Evolutionary conservation across 2,888 invertebrate species (phyloP), one percentile per base, ranked within the genome.

Genomic region (Cataglyphis livida): DNA sequence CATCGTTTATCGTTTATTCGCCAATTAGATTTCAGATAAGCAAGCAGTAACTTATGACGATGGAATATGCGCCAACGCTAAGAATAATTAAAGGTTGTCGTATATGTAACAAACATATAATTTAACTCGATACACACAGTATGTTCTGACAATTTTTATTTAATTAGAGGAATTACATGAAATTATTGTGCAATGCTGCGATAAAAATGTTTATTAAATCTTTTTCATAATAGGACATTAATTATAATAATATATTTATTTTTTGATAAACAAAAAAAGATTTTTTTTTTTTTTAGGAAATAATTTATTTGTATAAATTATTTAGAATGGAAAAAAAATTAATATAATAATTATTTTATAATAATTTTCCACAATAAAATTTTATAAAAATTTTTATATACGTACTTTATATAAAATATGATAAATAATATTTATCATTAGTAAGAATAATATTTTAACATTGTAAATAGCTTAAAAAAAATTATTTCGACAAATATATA

Each of bases 1-100:
- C 32, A 12, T 71, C 12, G 38, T 71, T 79, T 70, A 48, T 81
- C 41, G n/a, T 61, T 62, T 12, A 4, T 62, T 81, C 18, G 28
- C n/a, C 51, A 73, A 81, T 51, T 3, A 38, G 21, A 57, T 25
- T 41, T 59, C 51, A 48, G 41, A 35, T 35, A 61, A 44, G 15
- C 70, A 51, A 81, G 44, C 12, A 7, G 1, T 62, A 21, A 62
- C 38, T 61, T 21, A 62, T 51, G 9, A 5, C 38, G 18, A 57
- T 54, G 57, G 70, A 70, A 59, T 70, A 44, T 7, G 12, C 6
- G 15, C 44, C 15, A 38, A 28, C 18, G 21, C n/a, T 41, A 57
- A 68, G 15, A 21, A 18, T 68, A 21, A 64, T 64, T 38, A 48
- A 73, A 10, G 35, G 1, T 38, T 32, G 18, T 15, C 6, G 28